These are phyloP conservation scores for Cyanistes caeruleus DNA, from an alignment of 2,113 vertebrate species.

Conservation along the genomic window DNA sequence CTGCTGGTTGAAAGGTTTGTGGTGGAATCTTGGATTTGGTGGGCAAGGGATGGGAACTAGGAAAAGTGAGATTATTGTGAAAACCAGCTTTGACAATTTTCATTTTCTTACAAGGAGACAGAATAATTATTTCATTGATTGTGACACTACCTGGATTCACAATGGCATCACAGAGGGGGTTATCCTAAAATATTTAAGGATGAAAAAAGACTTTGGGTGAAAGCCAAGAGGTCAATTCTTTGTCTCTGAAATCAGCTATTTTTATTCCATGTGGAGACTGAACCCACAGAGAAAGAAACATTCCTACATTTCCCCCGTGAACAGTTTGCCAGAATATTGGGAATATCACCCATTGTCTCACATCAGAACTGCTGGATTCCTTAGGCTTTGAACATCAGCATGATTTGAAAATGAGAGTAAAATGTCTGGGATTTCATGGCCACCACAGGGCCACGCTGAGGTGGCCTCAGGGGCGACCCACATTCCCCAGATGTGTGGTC, in stretches of 20 bases:
- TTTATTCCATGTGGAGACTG: neutral
- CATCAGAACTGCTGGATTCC: neutral
- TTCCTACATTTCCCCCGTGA: neutral
- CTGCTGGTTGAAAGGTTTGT: neutral
- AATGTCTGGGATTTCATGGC: neutral
- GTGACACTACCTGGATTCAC: neutral
- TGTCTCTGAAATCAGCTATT: neutral
- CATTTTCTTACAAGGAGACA: neutral
- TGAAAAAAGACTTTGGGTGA: neutral
- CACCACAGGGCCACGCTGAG: neutral
- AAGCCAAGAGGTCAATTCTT: neutral
- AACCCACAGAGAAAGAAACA: neutral
- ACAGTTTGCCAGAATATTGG: neutral
- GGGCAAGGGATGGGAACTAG: neutral
- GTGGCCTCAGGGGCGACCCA: neutral
- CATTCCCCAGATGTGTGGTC: constrained; percentile 12
- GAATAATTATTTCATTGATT: neutral
- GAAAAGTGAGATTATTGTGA: neutral
- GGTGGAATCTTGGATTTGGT: neutral
- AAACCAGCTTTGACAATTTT: neutral
- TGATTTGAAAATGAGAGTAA: neutral
- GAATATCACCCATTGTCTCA: neutral
- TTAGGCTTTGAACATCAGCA: neutral
- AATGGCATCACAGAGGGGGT: neutral
- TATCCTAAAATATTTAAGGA: neutral